Base-by-base conservation (phyloP, 2,113 vertebrate genomes). In the Lates calcarifer region DNA sequence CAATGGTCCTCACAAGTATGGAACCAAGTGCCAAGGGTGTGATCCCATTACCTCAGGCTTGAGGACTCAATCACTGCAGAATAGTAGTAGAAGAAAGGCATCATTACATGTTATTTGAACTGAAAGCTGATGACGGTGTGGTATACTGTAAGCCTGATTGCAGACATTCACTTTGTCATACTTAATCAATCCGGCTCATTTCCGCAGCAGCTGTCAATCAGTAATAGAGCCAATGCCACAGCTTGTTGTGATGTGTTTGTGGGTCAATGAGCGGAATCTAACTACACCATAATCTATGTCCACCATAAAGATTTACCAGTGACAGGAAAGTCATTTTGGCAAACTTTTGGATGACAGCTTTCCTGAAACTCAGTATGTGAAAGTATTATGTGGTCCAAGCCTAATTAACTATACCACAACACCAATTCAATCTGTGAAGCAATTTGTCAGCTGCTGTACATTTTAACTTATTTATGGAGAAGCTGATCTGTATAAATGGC, bases 141-240 rank as follows among this genome's bases (percentile, higher is more conserved):
- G 24, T 22, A 9, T 22, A 53, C 9, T 18, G 39, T 47, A 33
- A 69, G 45, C 43, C 17, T 41, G 39, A 82, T 47, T 63, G 64
- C 33, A 6, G 49, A 76, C 33, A 22, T 51, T 83, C 76, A 49
- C 64, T 64, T 77, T 61, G 31, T 77, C 67, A 51, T 67, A 56
- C 26, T 69, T 31, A 68, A 89, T 87, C 82, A 57, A 74, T 86
- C 6, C 26, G 9, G 26, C 37, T 66, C 4, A 60, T 74, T 78
- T 84, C 49, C 13, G 3, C 78, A 37, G 28, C 2, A 6, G 35
- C 39, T 31, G 47, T 66, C 83, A 82, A 68, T 77, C 74, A 75
- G 63, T 65, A 60, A 45, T 35, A 0, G 60, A 49, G 74, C 51
- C 72, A 47, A 81, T 58, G 69, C 2, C 13, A 63, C n/a, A 76